Evolutionary conservation across 2,797 vertebrate species (phyloP).

Genomic region (Chelonia mydas): DNA sequence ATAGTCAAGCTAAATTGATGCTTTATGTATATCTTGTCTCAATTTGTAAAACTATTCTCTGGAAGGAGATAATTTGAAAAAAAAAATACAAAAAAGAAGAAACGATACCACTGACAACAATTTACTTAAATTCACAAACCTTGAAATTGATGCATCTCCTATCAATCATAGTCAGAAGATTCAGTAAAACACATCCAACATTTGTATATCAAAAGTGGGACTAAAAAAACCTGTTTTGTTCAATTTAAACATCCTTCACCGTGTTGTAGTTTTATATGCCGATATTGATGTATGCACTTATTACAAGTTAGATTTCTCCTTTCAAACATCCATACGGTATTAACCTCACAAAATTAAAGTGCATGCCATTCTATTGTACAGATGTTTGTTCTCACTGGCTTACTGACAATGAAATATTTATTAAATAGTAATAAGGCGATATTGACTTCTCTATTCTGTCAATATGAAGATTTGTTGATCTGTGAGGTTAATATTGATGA

Average conservation of each 20-base stretch:
- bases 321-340: slow-evolving; percentile 25
- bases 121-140: slow-evolving; percentile 81
- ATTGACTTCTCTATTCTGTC: slow-evolving; percentile 76
- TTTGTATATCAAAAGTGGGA: slow-evolving; percentile 77
- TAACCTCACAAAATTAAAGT: slow-evolving; percentile 60
- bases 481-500: slow-evolving; percentile 74
- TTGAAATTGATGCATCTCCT: slow-evolving; percentile 80
- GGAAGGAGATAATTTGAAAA: slow-evolving; percentile 75
- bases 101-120: slow-evolving; percentile 76
- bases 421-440: slow-evolving; percentile 80
- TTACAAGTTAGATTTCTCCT: slow-evolving; percentile 49
- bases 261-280: slow-evolving; percentile 59
- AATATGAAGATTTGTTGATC: slow-evolving; percentile 77
- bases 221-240: slow-evolving; percentile 69
- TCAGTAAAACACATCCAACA: slow-evolving; percentile 74
- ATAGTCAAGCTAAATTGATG: slow-evolving; percentile 78
- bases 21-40: slow-evolving; percentile 77
- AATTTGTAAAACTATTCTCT: slow-evolving; percentile 71
- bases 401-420: slow-evolving; percentile 78
- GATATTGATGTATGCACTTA: slow-evolving; percentile 60
- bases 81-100: slow-evolving; percentile 62
- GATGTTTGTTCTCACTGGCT: slow-evolving; percentile 73
- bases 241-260: slow-evolving; percentile 76
- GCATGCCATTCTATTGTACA: slow-evolving; percentile 45
- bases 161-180: slow-evolving; percentile 78